phyloP scores from a whole-genome alignment of 2,888 invertebrate genomes.

The Artemia sp. region DNA sequence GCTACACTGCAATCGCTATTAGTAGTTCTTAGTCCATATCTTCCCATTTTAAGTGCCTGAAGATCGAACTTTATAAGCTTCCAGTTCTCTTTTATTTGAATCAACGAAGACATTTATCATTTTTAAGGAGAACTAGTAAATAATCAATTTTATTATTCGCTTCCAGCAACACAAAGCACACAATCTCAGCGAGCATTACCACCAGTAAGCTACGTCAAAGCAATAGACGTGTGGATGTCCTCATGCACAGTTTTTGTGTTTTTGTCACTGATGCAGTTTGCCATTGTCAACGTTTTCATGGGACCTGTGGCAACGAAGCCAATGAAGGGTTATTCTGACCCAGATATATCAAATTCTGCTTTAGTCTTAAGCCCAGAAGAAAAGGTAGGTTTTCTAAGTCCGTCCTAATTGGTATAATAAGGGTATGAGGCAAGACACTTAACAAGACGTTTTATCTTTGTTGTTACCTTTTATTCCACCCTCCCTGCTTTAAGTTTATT shows the following conservation, averaged over 20 bases:
- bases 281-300: constrained; percentile 72
- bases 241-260: constrained; percentile 83
- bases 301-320: constrained; percentile 70
- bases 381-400: not conserved
- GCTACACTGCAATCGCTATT: no score
- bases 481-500: no score
- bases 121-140: not conserved
- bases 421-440: no score
- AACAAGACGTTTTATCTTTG: no score
- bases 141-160: not conserved
- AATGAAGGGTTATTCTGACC: constrained; percentile 77
- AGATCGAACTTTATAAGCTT: no score
- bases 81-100: no score
- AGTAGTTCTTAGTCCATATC: no score
- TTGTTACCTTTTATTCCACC: no score
- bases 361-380: constrained; percentile 10
- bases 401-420: no score
- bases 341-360: constrained; percentile 41
- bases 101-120: no score
- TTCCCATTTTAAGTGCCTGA: no score
- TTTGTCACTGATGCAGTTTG: constrained; percentile 72
- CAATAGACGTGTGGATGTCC: constrained; percentile 83
- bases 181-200: constrained; percentile 75
- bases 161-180: constrained; percentile 68
- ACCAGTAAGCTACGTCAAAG: constrained; percentile 79